These are phyloP conservation scores for Trichonephila clavata DNA, from an alignment of 1,140 invertebrate species.

Conservation along the genomic window DNA sequence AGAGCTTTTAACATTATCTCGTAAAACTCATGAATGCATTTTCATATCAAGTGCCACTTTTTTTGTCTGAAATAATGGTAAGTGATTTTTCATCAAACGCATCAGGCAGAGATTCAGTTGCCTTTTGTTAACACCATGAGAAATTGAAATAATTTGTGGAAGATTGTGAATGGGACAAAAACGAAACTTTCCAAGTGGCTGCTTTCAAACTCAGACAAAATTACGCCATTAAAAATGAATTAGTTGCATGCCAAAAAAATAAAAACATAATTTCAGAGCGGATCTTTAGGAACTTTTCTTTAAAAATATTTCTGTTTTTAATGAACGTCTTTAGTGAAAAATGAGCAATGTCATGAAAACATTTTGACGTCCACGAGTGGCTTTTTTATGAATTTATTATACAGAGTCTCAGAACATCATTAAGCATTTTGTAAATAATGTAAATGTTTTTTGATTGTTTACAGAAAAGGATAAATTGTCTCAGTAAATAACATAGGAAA, in stretches of 20 bases:
- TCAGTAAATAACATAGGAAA: too few relatives aligned
- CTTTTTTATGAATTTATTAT: neutral
- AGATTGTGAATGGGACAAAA: neutral
- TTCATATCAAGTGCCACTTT: neutral
- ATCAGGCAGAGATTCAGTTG: neutral
- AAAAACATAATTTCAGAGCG: neutral
- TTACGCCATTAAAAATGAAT: constrained; percentile 34
- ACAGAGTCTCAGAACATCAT: neutral
- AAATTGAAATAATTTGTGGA: constrained; percentile 19
- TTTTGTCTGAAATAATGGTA: neutral
- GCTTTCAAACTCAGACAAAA: constrained; percentile 13
- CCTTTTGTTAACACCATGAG: neutral
- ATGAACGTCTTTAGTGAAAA: neutral
- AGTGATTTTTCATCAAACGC: constrained; percentile 17
- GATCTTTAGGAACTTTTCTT: neutral
- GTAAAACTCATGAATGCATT: neutral
- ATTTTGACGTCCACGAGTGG: neutral
- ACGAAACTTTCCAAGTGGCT: neutral
- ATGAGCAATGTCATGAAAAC: neutral
- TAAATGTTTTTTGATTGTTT: neutral
- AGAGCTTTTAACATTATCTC: neutral
- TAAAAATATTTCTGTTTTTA: neutral
- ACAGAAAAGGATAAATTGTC: neutral
- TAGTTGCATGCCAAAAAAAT: neutral
- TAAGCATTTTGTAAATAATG: neutral